These are phyloP conservation scores for Poeciliopsis paucimaculata DNA, from an alignment of 2,797 vertebrate genomes.

Conservation along the genomic window DNA sequence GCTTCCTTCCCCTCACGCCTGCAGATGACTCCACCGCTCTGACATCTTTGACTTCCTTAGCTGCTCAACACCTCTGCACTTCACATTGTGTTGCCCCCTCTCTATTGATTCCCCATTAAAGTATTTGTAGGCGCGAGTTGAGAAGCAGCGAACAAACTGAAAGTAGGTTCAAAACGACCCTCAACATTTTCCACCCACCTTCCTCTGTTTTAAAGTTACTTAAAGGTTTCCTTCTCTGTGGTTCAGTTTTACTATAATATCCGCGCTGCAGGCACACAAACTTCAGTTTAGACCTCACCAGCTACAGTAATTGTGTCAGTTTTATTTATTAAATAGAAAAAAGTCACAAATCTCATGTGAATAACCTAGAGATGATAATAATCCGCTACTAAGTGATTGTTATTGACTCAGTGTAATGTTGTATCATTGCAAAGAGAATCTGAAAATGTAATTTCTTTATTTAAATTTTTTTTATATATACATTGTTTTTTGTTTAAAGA, in stretches of 20 bases:
- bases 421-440: no score
- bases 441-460: no score
- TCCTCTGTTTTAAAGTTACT: background rate
- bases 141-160: constrained; percentile 27
- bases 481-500: no score
- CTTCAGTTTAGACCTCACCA: background rate
- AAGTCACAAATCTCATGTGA: background rate
- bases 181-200: constrained; percentile 27
- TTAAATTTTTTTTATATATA: no score
- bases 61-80: background rate
- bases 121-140: background rate
- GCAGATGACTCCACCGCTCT: background rate
- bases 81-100: background rate
- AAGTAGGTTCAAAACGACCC: constrained; percentile 39
- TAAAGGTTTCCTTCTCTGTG: constrained; percentile 33
- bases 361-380: background rate
- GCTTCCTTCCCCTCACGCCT: constrained; percentile 39
- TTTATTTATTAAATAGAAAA: background rate
- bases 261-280: background rate
- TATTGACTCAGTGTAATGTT: no score
- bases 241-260: constrained; percentile 31
- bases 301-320: background rate
- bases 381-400: no score
- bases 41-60: background rate
- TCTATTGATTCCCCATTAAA: background rate